These are phyloP conservation scores for Meteorus cinctellus DNA, from an alignment of 2,888 invertebrate genomes.

Conservation along the genomic window DNA sequence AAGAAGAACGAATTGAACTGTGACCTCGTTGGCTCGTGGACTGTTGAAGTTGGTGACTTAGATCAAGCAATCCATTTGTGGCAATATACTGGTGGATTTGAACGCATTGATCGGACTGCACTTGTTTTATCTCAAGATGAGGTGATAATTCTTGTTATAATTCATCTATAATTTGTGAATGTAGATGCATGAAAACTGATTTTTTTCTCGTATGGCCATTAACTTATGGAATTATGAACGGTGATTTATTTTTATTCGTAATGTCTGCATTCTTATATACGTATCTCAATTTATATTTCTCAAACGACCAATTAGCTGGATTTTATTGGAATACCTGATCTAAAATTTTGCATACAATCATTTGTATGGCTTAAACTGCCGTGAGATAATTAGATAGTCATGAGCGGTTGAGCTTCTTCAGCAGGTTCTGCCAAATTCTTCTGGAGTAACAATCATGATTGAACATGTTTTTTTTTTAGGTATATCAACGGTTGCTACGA, in stretches of 20 bases:
- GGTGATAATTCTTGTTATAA: conserved; percentile 26
- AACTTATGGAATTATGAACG: too few species aligned
- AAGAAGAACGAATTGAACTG: conserved; percentile 84
- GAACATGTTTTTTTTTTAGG: conserved; percentile 73
- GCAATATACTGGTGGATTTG: conserved; percentile 95
- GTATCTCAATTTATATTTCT: too few species aligned
- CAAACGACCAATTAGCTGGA: too few species aligned
- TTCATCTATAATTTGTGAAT: too few species aligned
- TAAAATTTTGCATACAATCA: too few species aligned
- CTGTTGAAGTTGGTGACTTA: conserved; percentile 96
- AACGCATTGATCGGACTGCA: conserved; percentile 87
- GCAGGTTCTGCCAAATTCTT: background rate
- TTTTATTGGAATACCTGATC: too few species aligned
- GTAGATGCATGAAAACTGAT: too few species aligned
- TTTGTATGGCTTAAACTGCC: too few species aligned
- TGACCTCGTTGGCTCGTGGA: conserved; percentile 96
- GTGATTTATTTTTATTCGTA: too few species aligned
- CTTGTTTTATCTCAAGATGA: conserved; percentile 80
- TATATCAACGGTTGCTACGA: conserved; percentile 81
- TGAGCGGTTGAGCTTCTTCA: background rate
- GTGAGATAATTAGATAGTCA: too few species aligned
- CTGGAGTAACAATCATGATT: background rate
- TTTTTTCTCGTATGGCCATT: too few species aligned
- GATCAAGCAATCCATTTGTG: conserved; percentile 98
- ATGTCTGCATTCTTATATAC: too few species aligned